These are phyloP conservation scores for Phyllostomus hastatus DNA, from an alignment of 2,113 vertebrate genomes.

Conservation along the genomic window DNA sequence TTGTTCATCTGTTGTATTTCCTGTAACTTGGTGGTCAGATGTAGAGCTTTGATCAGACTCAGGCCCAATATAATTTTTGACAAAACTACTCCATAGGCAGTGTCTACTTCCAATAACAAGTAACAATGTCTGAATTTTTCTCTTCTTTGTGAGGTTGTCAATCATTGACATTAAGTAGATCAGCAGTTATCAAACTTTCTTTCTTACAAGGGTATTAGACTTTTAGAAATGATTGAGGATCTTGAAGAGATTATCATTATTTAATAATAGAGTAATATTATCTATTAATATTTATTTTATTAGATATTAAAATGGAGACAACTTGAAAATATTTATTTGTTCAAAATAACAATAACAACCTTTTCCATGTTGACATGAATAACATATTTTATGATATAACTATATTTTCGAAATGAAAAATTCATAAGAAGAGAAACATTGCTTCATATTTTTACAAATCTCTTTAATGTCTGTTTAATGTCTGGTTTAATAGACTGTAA, in stretches of 20 bases:
- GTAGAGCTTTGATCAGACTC: neutral
- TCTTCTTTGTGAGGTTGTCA: neutral
- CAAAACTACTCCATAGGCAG: neutral
- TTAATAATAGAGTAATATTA: neutral
- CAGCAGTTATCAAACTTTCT: neutral
- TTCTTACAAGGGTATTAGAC: neutral
- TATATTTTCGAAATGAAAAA: constrained; percentile 14
- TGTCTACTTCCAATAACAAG: neutral
- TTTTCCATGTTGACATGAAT: neutral
- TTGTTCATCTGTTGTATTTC: neutral
- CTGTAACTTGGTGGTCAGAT: neutral
- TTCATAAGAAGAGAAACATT: neutral
- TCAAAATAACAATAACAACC: neutral
- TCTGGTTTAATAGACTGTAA: neutral
- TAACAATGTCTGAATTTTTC: neutral
- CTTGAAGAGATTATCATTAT: neutral
- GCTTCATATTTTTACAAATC: neutral
- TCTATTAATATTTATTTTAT: neutral
- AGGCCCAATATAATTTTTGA: neutral
- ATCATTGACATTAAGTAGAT: neutral
- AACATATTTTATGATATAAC: neutral
- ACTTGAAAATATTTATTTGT: neutral
- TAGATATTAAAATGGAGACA: neutral
- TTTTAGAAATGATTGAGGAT: neutral
- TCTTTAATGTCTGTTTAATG: neutral